Percentiles rank a stretch among this genome's conserved stretches.
Conservation (phyloP, 2,888 invertebrate species). For the Amiota mariae region DNA sequence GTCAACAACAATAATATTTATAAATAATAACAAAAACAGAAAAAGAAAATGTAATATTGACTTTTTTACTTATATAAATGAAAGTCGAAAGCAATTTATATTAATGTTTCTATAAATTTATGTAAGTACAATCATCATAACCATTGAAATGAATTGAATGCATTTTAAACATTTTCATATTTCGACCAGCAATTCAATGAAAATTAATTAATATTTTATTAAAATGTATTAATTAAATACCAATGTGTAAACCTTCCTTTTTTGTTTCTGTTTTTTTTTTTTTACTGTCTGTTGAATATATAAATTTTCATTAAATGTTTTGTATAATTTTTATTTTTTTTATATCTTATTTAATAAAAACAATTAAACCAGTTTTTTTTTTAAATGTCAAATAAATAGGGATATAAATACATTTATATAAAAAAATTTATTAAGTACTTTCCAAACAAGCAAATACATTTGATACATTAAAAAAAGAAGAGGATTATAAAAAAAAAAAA, state of each 20-base stretch:
- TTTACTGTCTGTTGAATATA: not conserved
- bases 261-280: not conserved
- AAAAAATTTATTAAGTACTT: not conserved
- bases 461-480: not conserved
- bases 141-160: too few relatives aligned
- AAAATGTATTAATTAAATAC: slow-evolving; percentile 11
- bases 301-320: too few relatives aligned
- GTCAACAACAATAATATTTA: not conserved
- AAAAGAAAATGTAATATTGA: too few relatives aligned
- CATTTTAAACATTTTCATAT: too few relatives aligned
- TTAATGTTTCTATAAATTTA: too few relatives aligned
- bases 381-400: not conserved
- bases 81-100: too few relatives aligned
- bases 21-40: too few relatives aligned
- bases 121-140: too few relatives aligned
- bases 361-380: not conserved
- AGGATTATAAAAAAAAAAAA: too few relatives aligned
- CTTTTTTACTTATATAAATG: too few relatives aligned
- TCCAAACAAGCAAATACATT: not conserved
- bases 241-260: not conserved
- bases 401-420: not conserved
- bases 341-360: not conserved
- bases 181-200: not conserved
- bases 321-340: not conserved
- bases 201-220: slow-evolving; percentile 16